Evolutionary conservation across 2,888 invertebrate species (phyloP), one percentile per base, ranked within the genome.

Genomic region (Lacanobia oleracea): DNA sequence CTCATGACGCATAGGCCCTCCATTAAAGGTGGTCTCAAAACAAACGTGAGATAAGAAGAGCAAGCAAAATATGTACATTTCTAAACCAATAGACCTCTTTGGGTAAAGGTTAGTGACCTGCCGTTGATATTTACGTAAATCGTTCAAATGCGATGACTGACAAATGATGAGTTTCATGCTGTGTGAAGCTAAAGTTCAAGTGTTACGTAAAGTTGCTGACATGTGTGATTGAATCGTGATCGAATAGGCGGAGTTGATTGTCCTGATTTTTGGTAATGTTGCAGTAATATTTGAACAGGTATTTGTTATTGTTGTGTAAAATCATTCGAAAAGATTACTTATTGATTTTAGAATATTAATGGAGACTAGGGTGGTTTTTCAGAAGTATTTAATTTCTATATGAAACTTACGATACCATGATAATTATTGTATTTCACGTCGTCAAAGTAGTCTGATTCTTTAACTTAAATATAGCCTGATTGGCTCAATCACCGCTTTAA

Each of bases 151-250:
- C 82, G 85, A 81, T 87, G 88, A 88, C 90, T 90, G 92, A 92
- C 92, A 91, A 91, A 92, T 91, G 89, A 92, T 88, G 89, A 91
- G 91, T 88, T 86, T 84, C 84, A 62, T 70, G 69, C 81, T 65
- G 78, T 37, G 78, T 77, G 73, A 79, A 86, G 88, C 84, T 90
- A 91, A 84, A 91, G 92, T 90, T 91, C 90, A 89, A 86, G 80
- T 75, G 40, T 86, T 84, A 54, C 75, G 84, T 79, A 84, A 79
- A 83, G 62, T 63, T 81, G 77, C 75, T 81, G 76, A 78, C 83
- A 75, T 77, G 67, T 82, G 73, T 72, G 54, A 64, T 57, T 40
- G 54, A 53, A 66, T 65, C 73, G 61, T 77, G 65, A 65, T 60
- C 59, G 18, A 51, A 68, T 59, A 37, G 61, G 60, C 16, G 67